Base-by-base conservation (phyloP, 2,113 vertebrate species). In the Miniopterus natalensis region DNA sequence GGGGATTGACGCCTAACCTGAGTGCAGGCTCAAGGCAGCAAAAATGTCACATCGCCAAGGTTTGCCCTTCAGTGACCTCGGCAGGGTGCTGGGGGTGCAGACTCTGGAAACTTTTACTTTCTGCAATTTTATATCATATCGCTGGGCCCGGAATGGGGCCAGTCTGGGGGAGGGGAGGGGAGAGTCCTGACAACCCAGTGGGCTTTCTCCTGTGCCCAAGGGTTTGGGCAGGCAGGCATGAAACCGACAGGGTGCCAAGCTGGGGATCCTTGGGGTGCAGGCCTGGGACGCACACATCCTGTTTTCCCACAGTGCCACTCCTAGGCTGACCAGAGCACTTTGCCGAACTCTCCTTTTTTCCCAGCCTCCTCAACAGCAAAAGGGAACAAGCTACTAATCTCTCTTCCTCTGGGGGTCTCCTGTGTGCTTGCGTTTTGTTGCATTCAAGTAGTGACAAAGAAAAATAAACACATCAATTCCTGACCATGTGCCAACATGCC, bases 31-130 rank as follows among this genome's bases (percentile, higher is more conserved):
- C 25, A 14, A 66, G 84, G 81, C 85, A 53, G n/a, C n/a, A 51
- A 83, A 91, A 92, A 71, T 11, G 53, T 71, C 77, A n/a, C 1
- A 10, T 61, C 59, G 65, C 77, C 55, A 55, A 78, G 66, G 53
- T 45, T 92, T 90, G 85, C 77, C 84, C 95, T 97, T 95, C 84
- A 73, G 1, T 65, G 94, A 97, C 92, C 92, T 95, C 88, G 6
- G 36, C 45, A 55, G 63, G 65, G 65, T 6, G 27, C 47, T 5
- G 45, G 27, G 51, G 27, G 21, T 29, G 13, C 5, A 31, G 29
- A 81, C 55, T 65, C 45, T 5, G 65, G 88, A 90, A 97, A 97
- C 78, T 95, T 90, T 90, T 73, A 77, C 74, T 92, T 93, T 86
- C 45, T 63, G 53, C 20, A 18, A 15, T 93, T 75, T 78, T 29